A percentile compares a stretch with the other conserved stretches of the same genome.
phyloP scores from a whole-genome alignment of 1,140 invertebrate species.

The Trichogramma pretiosum region DNA sequence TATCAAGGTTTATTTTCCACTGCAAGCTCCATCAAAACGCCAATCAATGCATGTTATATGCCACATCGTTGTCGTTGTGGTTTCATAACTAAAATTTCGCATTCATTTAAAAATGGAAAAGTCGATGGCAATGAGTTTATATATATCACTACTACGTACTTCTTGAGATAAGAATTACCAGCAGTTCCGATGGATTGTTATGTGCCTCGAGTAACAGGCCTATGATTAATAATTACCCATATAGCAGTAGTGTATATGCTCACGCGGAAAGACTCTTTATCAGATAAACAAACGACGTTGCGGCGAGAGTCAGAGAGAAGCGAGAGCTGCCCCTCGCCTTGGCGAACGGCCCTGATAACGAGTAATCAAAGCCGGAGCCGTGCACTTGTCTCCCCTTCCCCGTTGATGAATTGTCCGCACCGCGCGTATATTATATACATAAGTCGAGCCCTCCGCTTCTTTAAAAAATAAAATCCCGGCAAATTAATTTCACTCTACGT shows the following conservation, averaged over 20 bases:
- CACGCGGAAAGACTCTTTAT: constrained; percentile 28
- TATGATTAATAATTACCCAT: constrained; percentile 48
- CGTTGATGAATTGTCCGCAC: constrained; percentile 1
- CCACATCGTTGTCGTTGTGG: too few species aligned
- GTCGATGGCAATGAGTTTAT: too few species aligned
- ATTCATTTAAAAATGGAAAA: too few species aligned
- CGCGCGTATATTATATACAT: too few species aligned
- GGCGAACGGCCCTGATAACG: constrained; percentile 43
- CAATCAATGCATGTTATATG: too few species aligned
- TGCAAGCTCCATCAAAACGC: too few species aligned
- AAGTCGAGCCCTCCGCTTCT: neutral
- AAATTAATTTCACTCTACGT: constrained; percentile 15
- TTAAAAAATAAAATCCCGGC: too few species aligned
- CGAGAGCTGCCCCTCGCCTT: too few species aligned
- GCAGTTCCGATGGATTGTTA: constrained; percentile 44
- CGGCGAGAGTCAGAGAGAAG: too few species aligned
- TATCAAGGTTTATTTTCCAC: too few species aligned
- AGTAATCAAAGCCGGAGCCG: constrained; percentile 38
- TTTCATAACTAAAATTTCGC: too few species aligned
- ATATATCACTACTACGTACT: constrained; percentile 43
- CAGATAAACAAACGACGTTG: constrained; percentile 39
- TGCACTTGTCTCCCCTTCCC: too few species aligned
- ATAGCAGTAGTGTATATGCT: constrained; percentile 20
- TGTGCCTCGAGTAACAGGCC: constrained; percentile 37
- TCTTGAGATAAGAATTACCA: constrained; percentile 45